Conservation (phyloP, 2,888 invertebrate genomes). For the Rhagium mordax region DNA sequence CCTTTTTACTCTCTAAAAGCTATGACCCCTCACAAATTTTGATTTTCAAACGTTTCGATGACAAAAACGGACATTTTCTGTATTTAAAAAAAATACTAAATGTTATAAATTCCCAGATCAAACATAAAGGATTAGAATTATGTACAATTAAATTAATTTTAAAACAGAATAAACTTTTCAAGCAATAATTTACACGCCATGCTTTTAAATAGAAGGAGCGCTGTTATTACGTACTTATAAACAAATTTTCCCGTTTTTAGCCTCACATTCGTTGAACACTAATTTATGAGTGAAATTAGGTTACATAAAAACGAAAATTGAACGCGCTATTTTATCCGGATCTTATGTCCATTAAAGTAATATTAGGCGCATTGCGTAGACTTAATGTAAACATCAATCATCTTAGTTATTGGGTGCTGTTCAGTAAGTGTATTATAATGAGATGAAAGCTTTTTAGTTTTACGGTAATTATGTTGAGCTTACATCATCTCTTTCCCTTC, state of each 20-base stretch:
- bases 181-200: not conserved
- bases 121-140: no score
- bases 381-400: constrained; percentile 18
- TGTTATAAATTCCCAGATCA: no score
- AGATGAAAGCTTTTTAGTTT: constrained; percentile 20
- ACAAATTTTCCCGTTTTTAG: not conserved
- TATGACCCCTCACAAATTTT: no score
- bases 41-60: no score
- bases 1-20: no score
- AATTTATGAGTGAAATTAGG: not conserved
- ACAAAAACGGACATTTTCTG: no score
- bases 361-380: constrained; percentile 12
- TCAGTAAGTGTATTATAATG: constrained; percentile 14
- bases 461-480: not conserved
- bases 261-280: not conserved
- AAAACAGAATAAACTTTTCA: no score
- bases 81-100: no score
- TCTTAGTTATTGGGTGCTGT: constrained; percentile 11
- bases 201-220: not conserved
- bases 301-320: not conserved
- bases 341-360: constrained; percentile 2
- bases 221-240: not conserved
- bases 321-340: not conserved
- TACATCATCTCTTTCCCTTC: constrained; percentile 1
- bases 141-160: no score